Evolutionary conservation across 2,113 vertebrate genomes (phyloP).

Genomic region (Gymnarchus niloticus): DNA sequence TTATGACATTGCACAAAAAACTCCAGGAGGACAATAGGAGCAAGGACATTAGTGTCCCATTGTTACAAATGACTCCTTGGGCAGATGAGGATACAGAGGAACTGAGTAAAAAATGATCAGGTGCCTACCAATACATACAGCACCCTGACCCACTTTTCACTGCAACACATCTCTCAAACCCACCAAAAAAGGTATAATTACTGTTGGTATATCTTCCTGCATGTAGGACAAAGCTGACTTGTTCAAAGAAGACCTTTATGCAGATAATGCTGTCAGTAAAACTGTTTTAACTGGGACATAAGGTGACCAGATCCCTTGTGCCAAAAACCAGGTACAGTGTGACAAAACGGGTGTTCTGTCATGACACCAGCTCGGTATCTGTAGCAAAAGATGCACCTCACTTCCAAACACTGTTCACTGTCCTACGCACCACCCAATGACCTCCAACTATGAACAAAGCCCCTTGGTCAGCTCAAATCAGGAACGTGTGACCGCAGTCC

Average conservation of each 20-base stretch:
- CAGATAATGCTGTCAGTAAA: background rate
- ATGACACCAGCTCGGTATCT: background rate
- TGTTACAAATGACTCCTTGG: slow-evolving; percentile 6
- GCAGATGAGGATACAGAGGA: background rate
- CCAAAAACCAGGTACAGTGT: background rate
- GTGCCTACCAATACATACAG: background rate
- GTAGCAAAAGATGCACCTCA: background rate
- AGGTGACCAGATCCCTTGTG: background rate
- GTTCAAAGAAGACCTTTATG: slow-evolving; percentile 4
- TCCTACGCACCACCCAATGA: background rate
- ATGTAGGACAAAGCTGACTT: slow-evolving; percentile 5
- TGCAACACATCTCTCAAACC: background rate
- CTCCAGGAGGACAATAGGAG: slow-evolving; percentile 44
- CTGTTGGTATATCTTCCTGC: background rate
- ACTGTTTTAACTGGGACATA: background rate
- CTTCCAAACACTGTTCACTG: background rate
- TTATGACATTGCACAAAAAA: slow-evolving; percentile 41
- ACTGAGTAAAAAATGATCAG: background rate
- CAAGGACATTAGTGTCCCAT: slow-evolving; percentile 45
- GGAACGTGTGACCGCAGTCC: background rate
- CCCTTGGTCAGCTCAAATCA: background rate
- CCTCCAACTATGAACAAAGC: background rate
- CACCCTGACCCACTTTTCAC: background rate
- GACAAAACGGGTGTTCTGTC: background rate
- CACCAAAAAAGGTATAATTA: slow-evolving; percentile 1